phyloP scores from a whole-genome alignment of 2,113 vertebrate genomes.

The Nyctibius bracteatus region DNA sequence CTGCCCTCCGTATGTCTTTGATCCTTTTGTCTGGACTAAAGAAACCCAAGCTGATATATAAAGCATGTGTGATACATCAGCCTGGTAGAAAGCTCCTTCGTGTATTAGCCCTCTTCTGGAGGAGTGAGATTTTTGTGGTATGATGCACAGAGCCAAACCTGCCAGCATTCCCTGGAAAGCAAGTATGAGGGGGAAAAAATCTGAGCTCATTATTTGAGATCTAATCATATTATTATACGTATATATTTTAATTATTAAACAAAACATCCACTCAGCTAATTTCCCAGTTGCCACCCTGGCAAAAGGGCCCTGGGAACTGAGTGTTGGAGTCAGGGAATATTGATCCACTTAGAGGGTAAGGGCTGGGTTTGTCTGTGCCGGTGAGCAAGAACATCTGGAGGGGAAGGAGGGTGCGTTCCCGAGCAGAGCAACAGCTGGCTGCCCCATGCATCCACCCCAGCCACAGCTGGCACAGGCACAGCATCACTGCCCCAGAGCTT shows the following conservation, averaged over 20 bases:
- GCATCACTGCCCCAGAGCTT: background rate
- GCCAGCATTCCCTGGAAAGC: slow-evolving; percentile 64
- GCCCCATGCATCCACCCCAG: background rate
- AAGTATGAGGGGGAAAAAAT: background rate
- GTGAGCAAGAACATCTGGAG: slow-evolving; percentile 42
- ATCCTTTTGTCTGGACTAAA: slow-evolving; percentile 9
- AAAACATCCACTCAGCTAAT: background rate
- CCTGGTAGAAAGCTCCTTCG: background rate
- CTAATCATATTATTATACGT: background rate
- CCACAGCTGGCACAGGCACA: slow-evolving; percentile 4
- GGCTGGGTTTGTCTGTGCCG: background rate
- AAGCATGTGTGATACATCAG: slow-evolving; percentile 55
- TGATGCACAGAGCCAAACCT: slow-evolving; percentile 50
- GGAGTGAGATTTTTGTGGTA: slow-evolving; percentile 62
- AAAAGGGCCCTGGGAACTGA: background rate
- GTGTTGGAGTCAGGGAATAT: background rate
- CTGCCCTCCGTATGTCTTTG: background rate
- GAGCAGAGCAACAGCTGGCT: background rate
- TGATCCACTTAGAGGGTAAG: background rate
- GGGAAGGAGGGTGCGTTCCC: background rate
- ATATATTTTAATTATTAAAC: background rate
- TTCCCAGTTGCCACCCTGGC: background rate
- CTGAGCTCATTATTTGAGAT: slow-evolving; percentile 26
- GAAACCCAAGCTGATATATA: slow-evolving; percentile 24
- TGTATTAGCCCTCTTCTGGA: slow-evolving; percentile 34